Evolutionary conservation across 2,797 vertebrate genomes (phyloP).

Genomic region (Lagodon rhomboides): DNA sequence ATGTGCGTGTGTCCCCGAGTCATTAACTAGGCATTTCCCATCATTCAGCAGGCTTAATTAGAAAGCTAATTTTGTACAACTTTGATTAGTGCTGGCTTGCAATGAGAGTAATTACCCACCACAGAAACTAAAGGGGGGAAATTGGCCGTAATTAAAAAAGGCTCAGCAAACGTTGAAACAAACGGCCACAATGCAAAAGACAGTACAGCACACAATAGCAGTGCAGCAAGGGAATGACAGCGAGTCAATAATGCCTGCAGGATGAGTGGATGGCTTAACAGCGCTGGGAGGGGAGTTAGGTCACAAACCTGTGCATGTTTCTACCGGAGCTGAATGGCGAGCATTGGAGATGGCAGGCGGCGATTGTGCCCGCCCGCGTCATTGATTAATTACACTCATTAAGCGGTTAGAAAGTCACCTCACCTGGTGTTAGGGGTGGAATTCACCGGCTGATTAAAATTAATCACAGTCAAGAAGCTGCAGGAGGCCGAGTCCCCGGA

Average conservation of each 20-base stretch:
- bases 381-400: constrained; percentile 82
- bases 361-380: constrained; percentile 26
- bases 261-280: not conserved
- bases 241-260: not conserved
- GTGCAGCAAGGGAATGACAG: not conserved
- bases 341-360: constrained; percentile 17
- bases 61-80: constrained; percentile 52
- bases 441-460: constrained; percentile 74
- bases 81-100: constrained; percentile 68
- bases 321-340: constrained; percentile 6
- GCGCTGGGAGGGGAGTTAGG: not conserved
- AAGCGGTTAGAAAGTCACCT: constrained; percentile 79
- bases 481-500: constrained; percentile 28
- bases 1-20: not conserved
- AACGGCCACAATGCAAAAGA: constrained; percentile 8
- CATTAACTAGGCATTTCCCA: constrained; percentile 30
- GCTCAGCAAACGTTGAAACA: constrained; percentile 49
- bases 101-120: constrained; percentile 61
- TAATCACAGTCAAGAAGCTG: constrained; percentile 70
- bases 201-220: not conserved
- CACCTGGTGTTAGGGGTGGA: constrained; percentile 76
- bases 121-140: constrained; percentile 56
- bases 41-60: constrained; percentile 53
- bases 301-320: constrained; percentile 34
- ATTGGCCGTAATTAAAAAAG: constrained; percentile 34